phyloP scores from a whole-genome alignment of 2,888 invertebrate species.

The Macrosiphum euphorbiae region DNA sequence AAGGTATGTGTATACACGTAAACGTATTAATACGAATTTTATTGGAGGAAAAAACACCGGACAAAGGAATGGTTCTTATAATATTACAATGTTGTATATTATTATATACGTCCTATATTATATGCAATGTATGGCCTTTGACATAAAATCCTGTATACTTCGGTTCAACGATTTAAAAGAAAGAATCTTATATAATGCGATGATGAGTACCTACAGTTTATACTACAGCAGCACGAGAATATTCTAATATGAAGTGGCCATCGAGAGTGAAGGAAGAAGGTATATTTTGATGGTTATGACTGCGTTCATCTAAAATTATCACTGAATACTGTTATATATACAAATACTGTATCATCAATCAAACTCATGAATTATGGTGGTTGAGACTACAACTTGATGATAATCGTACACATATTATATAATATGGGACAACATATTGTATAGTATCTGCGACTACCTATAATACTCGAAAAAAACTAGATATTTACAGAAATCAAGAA shows the following conservation, averaged over 20 bases:
- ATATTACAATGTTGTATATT: not conserved
- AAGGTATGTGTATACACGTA: not conserved
- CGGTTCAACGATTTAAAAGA: not conserved
- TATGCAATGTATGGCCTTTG: not conserved
- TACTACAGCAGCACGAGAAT: not conserved
- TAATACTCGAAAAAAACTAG: not conserved
- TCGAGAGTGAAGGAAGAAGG: not conserved
- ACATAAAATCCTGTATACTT: not conserved
- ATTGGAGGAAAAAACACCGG: not conserved
- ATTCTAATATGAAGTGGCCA: not conserved
- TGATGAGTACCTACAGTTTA: not conserved
- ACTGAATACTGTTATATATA: not conserved
- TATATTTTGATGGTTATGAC: not conserved
- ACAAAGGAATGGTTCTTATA: slow-evolving; percentile 25
- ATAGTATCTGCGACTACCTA: not conserved
- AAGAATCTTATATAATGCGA: not conserved
- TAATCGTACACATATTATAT: not conserved
- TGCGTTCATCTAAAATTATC: not conserved
- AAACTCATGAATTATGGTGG: not conserved
- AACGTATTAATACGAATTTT: not conserved
- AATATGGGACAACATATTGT: not conserved
- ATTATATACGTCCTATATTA: not conserved
- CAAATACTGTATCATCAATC: not conserved
- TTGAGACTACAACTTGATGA: not conserved
- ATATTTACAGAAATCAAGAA: too few species aligned